Evolutionary conservation across 1,140 invertebrate genomes (phyloP).

Genomic region (Lepidurus couesii): DNA sequence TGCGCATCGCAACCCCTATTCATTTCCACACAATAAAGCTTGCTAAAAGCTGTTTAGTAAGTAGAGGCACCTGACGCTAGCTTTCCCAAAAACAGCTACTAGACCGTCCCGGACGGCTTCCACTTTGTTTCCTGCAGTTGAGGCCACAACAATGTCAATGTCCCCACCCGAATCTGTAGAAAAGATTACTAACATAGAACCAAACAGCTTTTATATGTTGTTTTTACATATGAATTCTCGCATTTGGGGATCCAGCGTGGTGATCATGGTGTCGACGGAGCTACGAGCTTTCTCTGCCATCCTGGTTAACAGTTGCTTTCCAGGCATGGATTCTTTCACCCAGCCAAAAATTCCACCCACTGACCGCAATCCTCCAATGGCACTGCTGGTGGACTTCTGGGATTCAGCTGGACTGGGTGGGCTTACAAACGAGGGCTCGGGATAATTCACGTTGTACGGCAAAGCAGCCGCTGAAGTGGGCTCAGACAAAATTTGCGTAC

Average conservation of each 20-base stretch:
- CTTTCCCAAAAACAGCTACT: constrained; percentile 71
- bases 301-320: constrained; percentile 54
- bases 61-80: constrained; percentile 58
- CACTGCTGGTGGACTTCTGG: constrained; percentile 1
- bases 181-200: constrained; percentile 38
- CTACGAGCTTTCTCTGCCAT: constrained; percentile 74
- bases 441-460: background rate
- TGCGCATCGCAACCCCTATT: constrained; percentile 55
- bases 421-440: constrained; percentile 33
- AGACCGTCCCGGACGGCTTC: constrained; percentile 74
- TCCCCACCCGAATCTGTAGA: constrained; percentile 69
- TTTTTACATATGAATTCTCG: constrained; percentile 73
- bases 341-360: constrained; percentile 50
- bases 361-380: background rate
- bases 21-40: constrained; percentile 41
- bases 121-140: constrained; percentile 69
- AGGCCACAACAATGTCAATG: constrained; percentile 66
- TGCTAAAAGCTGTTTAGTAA: background rate
- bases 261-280: constrained; percentile 78
- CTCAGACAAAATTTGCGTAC: background rate
- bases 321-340: constrained; percentile 50
- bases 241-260: constrained; percentile 84
- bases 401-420: constrained; percentile 33
- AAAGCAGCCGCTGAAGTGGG: constrained; percentile 9
- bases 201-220: background rate